Percentiles rank a stretch among this genome's conserved stretches.
These are phyloP conservation scores for Phenganax stokvisi DNA, from an alignment of 92 coral and sea anemone genomes.

Conservation along the genomic window DNA sequence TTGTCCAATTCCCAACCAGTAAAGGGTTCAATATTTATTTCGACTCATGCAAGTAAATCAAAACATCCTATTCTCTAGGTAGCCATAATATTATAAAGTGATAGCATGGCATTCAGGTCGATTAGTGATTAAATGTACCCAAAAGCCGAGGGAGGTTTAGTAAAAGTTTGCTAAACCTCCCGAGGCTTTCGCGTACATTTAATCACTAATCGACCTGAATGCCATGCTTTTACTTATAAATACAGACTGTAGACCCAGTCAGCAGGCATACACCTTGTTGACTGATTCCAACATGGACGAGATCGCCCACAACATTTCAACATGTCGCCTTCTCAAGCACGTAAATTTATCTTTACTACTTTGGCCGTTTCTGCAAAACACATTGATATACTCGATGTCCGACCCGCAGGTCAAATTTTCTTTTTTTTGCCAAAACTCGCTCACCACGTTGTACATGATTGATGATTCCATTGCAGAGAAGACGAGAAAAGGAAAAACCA, in stretches of 20 bases:
- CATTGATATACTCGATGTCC: slow-evolving; percentile 39
- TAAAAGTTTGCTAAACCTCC: too few relatives aligned
- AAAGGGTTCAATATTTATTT: too few relatives aligned
- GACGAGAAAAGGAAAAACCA: not conserved
- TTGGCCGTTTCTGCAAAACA: slow-evolving; percentile 41
- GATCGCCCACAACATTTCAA: slow-evolving; percentile 48
- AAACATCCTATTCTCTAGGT: too few relatives aligned
- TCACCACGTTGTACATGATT: slow-evolving; percentile 46
- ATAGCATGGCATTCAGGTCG: too few relatives aligned
- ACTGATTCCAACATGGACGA: slow-evolving; percentile 39
- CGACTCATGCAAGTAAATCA: too few relatives aligned
- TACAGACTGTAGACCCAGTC: slow-evolving; percentile 53
- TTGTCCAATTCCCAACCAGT: too few relatives aligned
- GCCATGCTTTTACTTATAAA: slow-evolving; percentile 39
- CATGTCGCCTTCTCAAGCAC: slow-evolving; percentile 43
- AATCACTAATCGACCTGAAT: too few relatives aligned
- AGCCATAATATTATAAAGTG: too few relatives aligned
- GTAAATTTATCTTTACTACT: slow-evolving; percentile 24
- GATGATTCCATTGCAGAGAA: slow-evolving; percentile 4
- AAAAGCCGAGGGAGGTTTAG: too few relatives aligned
- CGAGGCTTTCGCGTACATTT: too few relatives aligned
- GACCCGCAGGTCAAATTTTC: slow-evolving; percentile 49
- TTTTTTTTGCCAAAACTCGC: slow-evolving; percentile 41
- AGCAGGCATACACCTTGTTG: slow-evolving; percentile 44
- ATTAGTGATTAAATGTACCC: too few relatives aligned